Base-by-base conservation (phyloP, 1,140 invertebrate species). In the Caenorhabditis briggsae region DNA sequence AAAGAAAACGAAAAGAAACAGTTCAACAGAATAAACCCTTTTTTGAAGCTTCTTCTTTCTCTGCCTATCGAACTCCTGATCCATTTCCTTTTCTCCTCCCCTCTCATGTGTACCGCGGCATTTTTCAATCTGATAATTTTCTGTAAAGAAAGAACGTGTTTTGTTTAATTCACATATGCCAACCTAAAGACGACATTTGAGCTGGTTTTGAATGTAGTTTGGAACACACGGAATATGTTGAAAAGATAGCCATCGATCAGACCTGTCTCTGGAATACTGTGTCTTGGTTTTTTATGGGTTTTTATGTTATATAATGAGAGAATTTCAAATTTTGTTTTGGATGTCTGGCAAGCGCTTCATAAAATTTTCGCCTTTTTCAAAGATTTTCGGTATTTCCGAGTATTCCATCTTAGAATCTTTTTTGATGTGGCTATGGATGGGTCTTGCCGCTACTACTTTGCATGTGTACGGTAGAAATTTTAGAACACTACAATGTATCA, bases 1-100 rank as follows among this genome's bases (percentile, higher is more conserved):
- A 25, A 61, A 25, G 7, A 33, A 61, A 25, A n/a, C 23, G 18
- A 25, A 11, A 11, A 16, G 23, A 25, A 23, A 61, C 23, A 25
- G 59, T 61, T 61, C 59, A 61, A 61, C 59, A 61, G 59, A 61
- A 61, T 61, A 61, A 61, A 61, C 59, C 59, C 59, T 61, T 61
- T 61, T 61, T 61, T 61, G 59, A 61, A 61, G 59, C 25, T 23
- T 61, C 59, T 58, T n/a, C 56, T 61, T 25, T 61, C 23, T 25
- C 59, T 61, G 8, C 20, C 23, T 25, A 61, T 61, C 59, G 59
- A 61, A 61, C 59, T 61, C 59, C 59, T 61, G 59, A 61, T 61
- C 59, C 59, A 25, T 14, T 23, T 16, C n/a, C 56, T 58, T 61
- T 20, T 61, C 59, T 61, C 23, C 25, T 23, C n/a, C 59, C 20